Evolutionary conservation across 1,140 invertebrate species (phyloP), one percentile per base, ranked within the genome.

Genomic region (Camponotus pennsylvanicus): DNA sequence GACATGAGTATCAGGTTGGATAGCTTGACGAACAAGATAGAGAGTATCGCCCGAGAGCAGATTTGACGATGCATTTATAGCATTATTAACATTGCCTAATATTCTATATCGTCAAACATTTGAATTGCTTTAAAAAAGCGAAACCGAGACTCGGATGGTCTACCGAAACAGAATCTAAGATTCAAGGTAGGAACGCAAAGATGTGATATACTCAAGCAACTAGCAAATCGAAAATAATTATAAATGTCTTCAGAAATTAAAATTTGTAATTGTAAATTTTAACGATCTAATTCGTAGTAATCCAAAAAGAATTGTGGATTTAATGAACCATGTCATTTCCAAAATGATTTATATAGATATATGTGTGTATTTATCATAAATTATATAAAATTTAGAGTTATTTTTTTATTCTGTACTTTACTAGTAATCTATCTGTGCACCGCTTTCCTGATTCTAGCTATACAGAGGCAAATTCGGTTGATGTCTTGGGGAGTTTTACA

Each of bases 361-460:
- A 61, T 27, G 27, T 61, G 76, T 18, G 57, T 21, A 21, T 52
- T 37, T 40, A 34, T 73, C 37, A 9, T 9, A 27, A 27, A 27
- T 27, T 27, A 34, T 61, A 83, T 40, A n/a, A 40, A 21, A 75
- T 63, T 18, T 57, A 27, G 27, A 32, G 49, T 37, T 61, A 2
- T 11, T 52, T 82, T 73, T 82, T 57, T 70, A 15, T 32, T 69
- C 84, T 52, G 0, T 52, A 52, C 93, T 95, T 87, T 87, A 95
- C 94, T 91, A 95, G 52, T 83, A 95, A 91, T 86, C 94, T 93
- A n/a, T 93, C 85, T 76, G 45, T 89, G 80, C 93, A 94, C 45
- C 86, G 85, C 18, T 93, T 55, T 64, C 94, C 95, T 90, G 88
- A 91, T 80, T 95, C 69, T 6, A 95, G 59, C 70, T 87, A 89